Evolutionary conservation across 2,888 invertebrate species (phyloP), one percentile per base, ranked within the genome.

Genomic region (Dromius quadrimaculatus): DNA sequence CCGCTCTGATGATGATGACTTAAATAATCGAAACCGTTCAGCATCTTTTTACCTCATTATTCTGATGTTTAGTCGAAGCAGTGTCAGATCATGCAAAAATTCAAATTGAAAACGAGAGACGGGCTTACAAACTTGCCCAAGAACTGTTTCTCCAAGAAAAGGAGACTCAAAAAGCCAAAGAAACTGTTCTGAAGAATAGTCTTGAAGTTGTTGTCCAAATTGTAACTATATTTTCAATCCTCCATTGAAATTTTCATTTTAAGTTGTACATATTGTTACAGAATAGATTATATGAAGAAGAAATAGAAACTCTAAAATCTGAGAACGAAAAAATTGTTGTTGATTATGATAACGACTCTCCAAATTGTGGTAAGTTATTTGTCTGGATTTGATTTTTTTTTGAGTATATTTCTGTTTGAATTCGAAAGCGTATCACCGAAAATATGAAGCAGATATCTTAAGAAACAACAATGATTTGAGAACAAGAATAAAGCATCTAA

Each of bases 91-190:
- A 80, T 65, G 73, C 77, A 6, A 76, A 77, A 63, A 61, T 80
- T 5, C 78, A 75, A 63, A 71, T 76, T 50, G 78, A 79, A 22
- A 76, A 78, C 1, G 80, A 81, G 74, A 71, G 76, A 57, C 75
- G 76, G 20, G 74, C 77, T 4, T 76, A 75, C 62, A 73, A 74
- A 15, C 72, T 81, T n/a, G 75, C 78, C 0, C 76, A 77, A 65
- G 78, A 80, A 32, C 77, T 80, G 75, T 80, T 79, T 79, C 43
- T 74, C 61, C 77, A 80, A 41, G 80, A 81, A 71, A 71, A 77
- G 9, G 79, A 81, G 47, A 73, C 78, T 4, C 74, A 75, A 34
- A 77, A 76, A 61, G 72, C 73, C 3, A 78, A 79, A 45, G 78
- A 79, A 71, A 73, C 72, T 64, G 72, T 75, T 11, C 57, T 81